phyloP scores from a whole-genome alignment of 2,113 vertebrate species.

The Ivindomyrus marchei region DNA sequence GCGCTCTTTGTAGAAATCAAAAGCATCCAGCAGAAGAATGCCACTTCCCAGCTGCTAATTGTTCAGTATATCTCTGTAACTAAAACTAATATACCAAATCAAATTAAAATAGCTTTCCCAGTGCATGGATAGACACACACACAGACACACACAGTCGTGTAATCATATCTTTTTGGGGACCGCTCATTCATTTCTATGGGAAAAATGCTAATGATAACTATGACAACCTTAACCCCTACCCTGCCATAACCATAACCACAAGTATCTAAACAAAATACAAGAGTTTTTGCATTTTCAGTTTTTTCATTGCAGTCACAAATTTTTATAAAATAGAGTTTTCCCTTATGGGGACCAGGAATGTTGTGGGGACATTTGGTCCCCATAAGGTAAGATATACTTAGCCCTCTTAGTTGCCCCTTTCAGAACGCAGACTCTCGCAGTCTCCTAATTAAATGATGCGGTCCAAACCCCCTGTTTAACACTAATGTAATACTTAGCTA shows the following conservation, averaged over 20 bases:
- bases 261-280: no score
- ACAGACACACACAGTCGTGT: background rate
- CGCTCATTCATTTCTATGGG: background rate
- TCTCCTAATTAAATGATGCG: background rate
- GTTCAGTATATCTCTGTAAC: background rate
- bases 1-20: background rate
- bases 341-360: no score
- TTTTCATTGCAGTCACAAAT: no score
- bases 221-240: no score
- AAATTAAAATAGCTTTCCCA: background rate
- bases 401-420: background rate
- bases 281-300: no score
- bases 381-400: background rate
- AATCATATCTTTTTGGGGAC: background rate
- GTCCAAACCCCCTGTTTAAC: background rate
- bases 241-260: no score
- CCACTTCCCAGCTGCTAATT: background rate
- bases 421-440: background rate
- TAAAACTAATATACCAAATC: background rate
- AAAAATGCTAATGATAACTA: no score
- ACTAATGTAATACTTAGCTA: background rate
- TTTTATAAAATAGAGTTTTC: no score
- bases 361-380: no score
- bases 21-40: background rate
- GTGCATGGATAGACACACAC: background rate